Evolutionary conservation across 2,888 invertebrate species (phyloP).

Genomic region (Drosophila tanythrix): DNA sequence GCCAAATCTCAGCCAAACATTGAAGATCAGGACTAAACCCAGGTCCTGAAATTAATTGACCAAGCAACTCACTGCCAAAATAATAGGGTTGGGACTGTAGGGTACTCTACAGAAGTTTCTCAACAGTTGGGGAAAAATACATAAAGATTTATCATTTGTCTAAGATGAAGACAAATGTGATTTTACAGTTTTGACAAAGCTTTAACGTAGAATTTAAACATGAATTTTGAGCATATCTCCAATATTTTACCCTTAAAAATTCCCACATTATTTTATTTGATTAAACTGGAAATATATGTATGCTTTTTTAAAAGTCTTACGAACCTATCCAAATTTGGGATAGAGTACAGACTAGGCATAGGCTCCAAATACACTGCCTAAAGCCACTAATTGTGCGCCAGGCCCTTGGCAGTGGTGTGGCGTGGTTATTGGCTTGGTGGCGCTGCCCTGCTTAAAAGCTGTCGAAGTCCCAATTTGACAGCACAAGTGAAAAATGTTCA

Average conservation of each 20-base stretch:
- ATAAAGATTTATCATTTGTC: not conserved
- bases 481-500: slow-evolving; percentile 77
- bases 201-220: not conserved
- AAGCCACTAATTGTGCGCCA: slow-evolving; percentile 11
- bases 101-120: not conserved
- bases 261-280: not conserved
- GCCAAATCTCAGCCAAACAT: slow-evolving; percentile 15
- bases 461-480: slow-evolving; percentile 81
- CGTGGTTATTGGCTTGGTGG: slow-evolving; percentile 31
- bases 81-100: not conserved
- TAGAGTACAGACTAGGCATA: slow-evolving; percentile 11
- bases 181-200: not conserved
- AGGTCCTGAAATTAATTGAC: slow-evolving; percentile 2
- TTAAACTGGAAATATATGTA: no score
- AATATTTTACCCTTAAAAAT: not conserved
- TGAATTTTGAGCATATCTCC: not conserved
- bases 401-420: slow-evolving; percentile 46
- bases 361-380: slow-evolving; percentile 28
- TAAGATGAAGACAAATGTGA: not conserved
- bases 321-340: not conserved
- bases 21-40: slow-evolving; percentile 21
- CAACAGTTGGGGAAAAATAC: not conserved
- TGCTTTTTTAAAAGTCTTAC: not conserved
- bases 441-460: slow-evolving; percentile 71
- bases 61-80: not conserved